phyloP scores from a whole-genome alignment of 2,888 invertebrate species.

The Himalopsyche tibetana region DNA sequence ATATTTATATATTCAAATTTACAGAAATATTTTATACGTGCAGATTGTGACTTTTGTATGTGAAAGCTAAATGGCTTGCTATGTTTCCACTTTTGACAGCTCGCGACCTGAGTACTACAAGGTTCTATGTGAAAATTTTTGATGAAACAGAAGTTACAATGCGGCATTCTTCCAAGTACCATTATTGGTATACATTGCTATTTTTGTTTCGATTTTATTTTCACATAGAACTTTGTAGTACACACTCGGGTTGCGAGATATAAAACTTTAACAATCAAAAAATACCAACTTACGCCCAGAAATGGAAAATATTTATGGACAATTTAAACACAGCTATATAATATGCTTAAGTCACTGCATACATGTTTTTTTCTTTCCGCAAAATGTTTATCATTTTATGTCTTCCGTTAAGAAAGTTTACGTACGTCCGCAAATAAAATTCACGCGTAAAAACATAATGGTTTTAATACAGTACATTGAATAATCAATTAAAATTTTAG shows the following conservation, averaged over 20 bases:
- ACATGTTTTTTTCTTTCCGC: neutral
- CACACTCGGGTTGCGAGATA: neutral
- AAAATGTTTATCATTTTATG: neutral
- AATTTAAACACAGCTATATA: neutral
- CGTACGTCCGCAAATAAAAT: neutral
- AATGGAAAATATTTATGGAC: neutral
- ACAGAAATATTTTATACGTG: no score
- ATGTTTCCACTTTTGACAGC: neutral
- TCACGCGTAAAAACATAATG: no score
- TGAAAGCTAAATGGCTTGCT: neutral
- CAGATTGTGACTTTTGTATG: neutral
- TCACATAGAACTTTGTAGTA: no score
- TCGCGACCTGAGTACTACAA: no score
- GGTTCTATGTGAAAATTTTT: no score
- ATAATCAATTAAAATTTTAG: no score
- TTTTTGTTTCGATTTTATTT: no score
- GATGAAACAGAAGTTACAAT: no score
- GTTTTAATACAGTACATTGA: no score
- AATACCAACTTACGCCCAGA: neutral
- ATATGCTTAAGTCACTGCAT: neutral
- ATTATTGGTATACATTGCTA: no score
- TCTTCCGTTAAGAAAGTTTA: neutral
- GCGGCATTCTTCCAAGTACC: no score
- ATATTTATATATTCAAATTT: no score
- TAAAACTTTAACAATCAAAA: slow-evolving; percentile 19